Percentiles rank a stretch among this genome's conserved stretches.
Conservation (phyloP, 2,888 invertebrate species). For the Aproaerema taeniolella region DNA sequence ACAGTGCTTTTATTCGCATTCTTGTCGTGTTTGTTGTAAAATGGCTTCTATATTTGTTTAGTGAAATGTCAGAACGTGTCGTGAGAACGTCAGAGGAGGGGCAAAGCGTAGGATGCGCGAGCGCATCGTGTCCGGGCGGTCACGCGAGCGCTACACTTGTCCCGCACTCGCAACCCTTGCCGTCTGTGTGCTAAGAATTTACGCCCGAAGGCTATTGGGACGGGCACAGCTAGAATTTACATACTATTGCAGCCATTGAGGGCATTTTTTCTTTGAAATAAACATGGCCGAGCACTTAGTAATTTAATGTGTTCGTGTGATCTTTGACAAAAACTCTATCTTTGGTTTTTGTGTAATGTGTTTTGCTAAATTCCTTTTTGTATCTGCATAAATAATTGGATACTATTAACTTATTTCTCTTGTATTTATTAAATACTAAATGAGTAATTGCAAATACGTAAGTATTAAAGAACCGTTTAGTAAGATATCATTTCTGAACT, state of each 20-base stretch:
- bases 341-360: too few species aligned
- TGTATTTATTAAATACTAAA: too few species aligned
- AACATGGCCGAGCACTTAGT: neutral
- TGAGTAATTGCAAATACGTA: too few species aligned
- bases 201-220: slow-evolving; percentile 46
- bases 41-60: slow-evolving; percentile 70
- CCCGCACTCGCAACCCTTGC: slow-evolving; percentile 29
- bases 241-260: slow-evolving; percentile 8
- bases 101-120: slow-evolving; percentile 42
- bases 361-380: too few species aligned
- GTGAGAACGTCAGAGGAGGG: slow-evolving; percentile 57
- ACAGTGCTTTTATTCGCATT: slow-evolving; percentile 46
- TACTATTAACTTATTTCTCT: too few species aligned
- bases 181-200: slow-evolving; percentile 45
- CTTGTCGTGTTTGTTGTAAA: slow-evolving; percentile 48
- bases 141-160: slow-evolving; percentile 61
- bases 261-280: neutral
- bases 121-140: slow-evolving; percentile 57
- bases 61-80: slow-evolving; percentile 73
- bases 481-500: slow-evolving; percentile 4
- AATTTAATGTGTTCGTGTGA: too few species aligned
- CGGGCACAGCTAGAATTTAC: slow-evolving; percentile 25
- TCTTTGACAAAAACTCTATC: too few species aligned
- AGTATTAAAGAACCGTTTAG: too few species aligned
- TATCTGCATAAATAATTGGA: too few species aligned